Evolutionary conservation across 2,888 invertebrate genomes (phyloP).

Genomic region (Agrochola macilenta): DNA sequence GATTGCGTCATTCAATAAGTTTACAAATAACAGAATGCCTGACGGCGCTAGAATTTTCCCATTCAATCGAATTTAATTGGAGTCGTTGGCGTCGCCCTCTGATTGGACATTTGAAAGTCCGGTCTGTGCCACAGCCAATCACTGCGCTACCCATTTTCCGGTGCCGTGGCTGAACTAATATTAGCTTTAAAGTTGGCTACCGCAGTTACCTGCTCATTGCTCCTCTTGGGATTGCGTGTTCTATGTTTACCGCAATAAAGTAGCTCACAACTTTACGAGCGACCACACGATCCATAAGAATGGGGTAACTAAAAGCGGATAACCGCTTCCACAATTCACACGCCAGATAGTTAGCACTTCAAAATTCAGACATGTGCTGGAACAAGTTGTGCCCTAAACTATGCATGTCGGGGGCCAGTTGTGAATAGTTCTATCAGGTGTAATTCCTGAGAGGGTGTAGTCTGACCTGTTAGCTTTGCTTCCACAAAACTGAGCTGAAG

Average conservation of each 20-base stretch:
- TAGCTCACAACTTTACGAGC: constrained; percentile 56
- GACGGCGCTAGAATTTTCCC: constrained; percentile 60
- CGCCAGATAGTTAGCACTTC: constrained; percentile 73
- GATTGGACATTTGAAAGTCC: constrained; percentile 63
- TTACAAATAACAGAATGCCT: constrained; percentile 60
- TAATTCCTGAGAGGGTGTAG: constrained; percentile 62
- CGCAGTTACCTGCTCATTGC: constrained; percentile 63
- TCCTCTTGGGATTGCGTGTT: constrained; percentile 59
- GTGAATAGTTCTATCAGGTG: constrained; percentile 68
- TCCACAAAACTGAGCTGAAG: constrained; percentile 48
- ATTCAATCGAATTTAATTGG: constrained; percentile 66
- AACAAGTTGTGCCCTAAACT: constrained; percentile 73
- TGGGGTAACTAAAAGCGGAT: constrained; percentile 62
- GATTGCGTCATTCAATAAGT: constrained; percentile 58
- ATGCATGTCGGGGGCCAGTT: constrained; percentile 69
- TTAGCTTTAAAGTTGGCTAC: constrained; percentile 64
- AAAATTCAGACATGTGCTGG: constrained; percentile 72
- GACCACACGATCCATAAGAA: constrained; percentile 58
- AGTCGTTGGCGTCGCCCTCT: constrained; percentile 52
- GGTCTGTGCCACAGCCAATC: constrained; percentile 59
- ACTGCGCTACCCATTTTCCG: constrained; percentile 58
- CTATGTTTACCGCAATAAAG: constrained; percentile 64
- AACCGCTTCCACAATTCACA: constrained; percentile 63
- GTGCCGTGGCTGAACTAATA: constrained; percentile 60
- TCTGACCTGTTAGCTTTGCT: constrained; percentile 52